Conservation (phyloP, 2,113 vertebrate species). For the Clinocottus analis region DNA sequence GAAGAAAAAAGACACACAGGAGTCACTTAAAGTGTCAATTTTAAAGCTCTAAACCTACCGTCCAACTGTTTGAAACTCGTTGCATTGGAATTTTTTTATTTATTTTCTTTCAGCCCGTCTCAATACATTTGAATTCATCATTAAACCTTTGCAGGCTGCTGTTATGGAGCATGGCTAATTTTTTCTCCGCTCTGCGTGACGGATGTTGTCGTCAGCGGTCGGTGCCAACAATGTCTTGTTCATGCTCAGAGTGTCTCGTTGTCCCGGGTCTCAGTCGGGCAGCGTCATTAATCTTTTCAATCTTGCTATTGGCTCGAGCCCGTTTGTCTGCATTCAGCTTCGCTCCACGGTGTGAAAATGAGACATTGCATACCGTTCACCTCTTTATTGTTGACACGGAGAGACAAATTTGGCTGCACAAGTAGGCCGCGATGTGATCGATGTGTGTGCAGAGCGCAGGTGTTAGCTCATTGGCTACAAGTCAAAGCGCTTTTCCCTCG, state of each 20-base stretch:
- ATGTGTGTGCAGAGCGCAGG: too few relatives aligned
- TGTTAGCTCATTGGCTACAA: background rate
- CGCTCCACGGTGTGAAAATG: background rate
- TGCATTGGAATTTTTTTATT: background rate
- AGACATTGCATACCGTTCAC: background rate
- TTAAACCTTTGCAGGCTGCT: background rate
- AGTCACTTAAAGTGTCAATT: background rate
- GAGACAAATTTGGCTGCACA: background rate
- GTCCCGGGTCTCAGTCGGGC: background rate
- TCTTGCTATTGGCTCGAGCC: constrained; percentile 38
- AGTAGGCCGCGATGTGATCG: background rate
- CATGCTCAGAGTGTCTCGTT: background rate
- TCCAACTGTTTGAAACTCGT: background rate
- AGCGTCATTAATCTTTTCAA: constrained; percentile 14
- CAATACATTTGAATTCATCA: background rate
- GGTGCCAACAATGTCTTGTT: constrained; percentile 26
- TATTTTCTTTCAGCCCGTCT: background rate
- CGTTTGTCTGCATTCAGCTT: constrained; percentile 1
- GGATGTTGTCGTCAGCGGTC: constrained; percentile 11
- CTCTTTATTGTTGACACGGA: constrained; percentile 4
- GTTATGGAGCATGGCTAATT: background rate
- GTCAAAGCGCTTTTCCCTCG: too few relatives aligned
- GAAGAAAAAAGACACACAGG: constrained; percentile 24
- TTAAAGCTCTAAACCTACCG: background rate
- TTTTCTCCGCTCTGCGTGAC: background rate